Evolutionary conservation across 2,797 vertebrate species (phyloP).

Genomic region (Pseudocheirus occidentalis): DNA sequence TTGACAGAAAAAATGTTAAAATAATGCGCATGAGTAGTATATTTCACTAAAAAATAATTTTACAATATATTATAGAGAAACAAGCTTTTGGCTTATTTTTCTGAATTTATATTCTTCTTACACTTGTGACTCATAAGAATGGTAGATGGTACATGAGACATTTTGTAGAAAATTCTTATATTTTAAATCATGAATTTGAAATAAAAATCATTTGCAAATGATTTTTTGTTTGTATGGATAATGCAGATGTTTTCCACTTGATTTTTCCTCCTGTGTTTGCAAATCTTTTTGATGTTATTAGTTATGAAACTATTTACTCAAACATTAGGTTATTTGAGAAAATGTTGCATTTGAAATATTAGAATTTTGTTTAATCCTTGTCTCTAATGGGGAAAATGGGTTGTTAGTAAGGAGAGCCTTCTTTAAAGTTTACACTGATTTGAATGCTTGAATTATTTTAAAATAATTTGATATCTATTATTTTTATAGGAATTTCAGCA

Average conservation of each 20-base stretch:
- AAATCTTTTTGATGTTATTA: neutral
- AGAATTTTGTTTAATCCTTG: neutral
- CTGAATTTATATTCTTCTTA: neutral
- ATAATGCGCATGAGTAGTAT: conserved; percentile 1
- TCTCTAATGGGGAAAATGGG: neutral
- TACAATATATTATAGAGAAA: neutral
- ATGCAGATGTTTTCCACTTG: neutral
- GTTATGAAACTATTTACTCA: conserved; percentile 49
- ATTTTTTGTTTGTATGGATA: neutral
- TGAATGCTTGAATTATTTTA: conserved; percentile 34
- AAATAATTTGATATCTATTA: neutral
- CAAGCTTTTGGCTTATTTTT: neutral
- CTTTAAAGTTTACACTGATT: neutral
- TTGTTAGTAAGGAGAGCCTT: conserved; percentile 37
- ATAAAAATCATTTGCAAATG: conserved; percentile 27
- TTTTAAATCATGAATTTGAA: conserved; percentile 31
- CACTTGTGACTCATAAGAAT: conserved; percentile 19
- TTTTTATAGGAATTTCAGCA: conserved; percentile 73
- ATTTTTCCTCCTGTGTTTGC: conserved; percentile 1
- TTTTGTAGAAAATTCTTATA: conserved; percentile 24
- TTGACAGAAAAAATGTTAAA: conserved; percentile 37
- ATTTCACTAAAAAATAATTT: conserved; percentile 9
- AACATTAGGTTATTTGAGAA: conserved; percentile 26
- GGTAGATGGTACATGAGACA: neutral
- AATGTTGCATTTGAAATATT: conserved; percentile 14